Evolutionary conservation across 2,888 invertebrate genomes (phyloP).

Genomic region (Pemphredon lugubris): DNA sequence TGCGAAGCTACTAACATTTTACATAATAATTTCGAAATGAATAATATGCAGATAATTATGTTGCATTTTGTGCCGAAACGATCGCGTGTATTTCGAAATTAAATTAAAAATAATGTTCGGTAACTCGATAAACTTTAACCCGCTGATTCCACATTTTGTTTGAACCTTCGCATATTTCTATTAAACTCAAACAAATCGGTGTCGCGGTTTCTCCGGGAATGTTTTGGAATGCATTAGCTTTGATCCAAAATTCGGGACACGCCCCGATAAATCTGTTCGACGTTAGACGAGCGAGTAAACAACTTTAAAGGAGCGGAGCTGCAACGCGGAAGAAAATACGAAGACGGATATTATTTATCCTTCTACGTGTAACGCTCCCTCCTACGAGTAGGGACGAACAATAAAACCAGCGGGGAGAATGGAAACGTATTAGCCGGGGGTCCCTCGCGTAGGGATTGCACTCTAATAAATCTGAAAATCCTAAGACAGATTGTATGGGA

Average conservation of each 20-base stretch:
- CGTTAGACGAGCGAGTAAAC: conserved; percentile 20
- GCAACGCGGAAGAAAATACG: background rate
- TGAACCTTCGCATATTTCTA: no score
- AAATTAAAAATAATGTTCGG: no score
- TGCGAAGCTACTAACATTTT: no score
- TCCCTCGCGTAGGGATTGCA: background rate
- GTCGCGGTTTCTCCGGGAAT: conserved; percentile 1
- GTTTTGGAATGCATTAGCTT: conserved; percentile 48
- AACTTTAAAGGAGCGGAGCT: conserved; percentile 27
- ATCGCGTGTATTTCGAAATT: no score
- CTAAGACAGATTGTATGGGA: background rate
- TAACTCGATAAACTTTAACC: no score
- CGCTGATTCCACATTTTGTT: no score
- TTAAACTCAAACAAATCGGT: no score
- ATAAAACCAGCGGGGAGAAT: background rate
- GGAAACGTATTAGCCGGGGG: background rate
- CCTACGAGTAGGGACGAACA: background rate
- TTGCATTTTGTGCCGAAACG: no score
- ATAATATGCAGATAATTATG: no score
- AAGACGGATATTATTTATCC: background rate
- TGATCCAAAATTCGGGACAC: conserved; percentile 41
- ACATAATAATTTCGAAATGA: no score
- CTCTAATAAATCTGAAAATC: background rate
- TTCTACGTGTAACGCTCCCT: background rate
- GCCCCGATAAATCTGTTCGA: conserved; percentile 19